Evolutionary conservation across 2,888 invertebrate genomes (phyloP), one percentile per base, ranked within the genome.

Genomic region (Hypolimnas misippus): DNA sequence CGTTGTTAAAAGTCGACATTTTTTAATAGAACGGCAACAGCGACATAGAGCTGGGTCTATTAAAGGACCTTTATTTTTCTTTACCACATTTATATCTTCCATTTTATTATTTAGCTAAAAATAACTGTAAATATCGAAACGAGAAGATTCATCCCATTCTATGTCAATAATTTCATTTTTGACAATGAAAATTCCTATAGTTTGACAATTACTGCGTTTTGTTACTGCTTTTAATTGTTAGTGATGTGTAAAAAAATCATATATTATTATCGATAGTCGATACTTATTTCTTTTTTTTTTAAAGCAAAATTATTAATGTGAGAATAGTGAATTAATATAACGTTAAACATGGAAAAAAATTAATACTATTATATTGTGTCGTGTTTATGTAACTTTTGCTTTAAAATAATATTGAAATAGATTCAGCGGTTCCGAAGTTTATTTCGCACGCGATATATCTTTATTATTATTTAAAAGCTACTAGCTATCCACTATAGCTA

Each of bases 11-110:
- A 91, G 71, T 16, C 91, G 80, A 66, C 92, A 91, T 82, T 88
- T 89, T 73, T 90, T 91, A 29, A 89, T 88, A 17, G 85, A 84
- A 42, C 87, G 82, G 65, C 91, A 91, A 52, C 89, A 89, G 10
- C 91, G 82, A 63, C 91, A 91, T 21, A 90, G 68, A 0, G 83
- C 91, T 0, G 88, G 87, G 60, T 91, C 82, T 62, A 89, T 74
- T 16, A 88, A 73, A 8, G 89, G 88, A 8, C 87, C 88, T 71
- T 85, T 87, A 66, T 62, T 70, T 69, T 72, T 73, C 38, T 63
- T 52, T 25, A 57, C 12, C 12, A 46, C 46, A 40, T 65, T 63
- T 3, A 40, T 46, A 8, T 64, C 63, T 38, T 69, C 70, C 70
- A 73, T 72, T 56, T 46, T 63, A 52, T 44, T 51, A 19, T 40